phyloP scores from a whole-genome alignment of 2,797 vertebrate genomes.

The Amphiprion clarkii region DNA sequence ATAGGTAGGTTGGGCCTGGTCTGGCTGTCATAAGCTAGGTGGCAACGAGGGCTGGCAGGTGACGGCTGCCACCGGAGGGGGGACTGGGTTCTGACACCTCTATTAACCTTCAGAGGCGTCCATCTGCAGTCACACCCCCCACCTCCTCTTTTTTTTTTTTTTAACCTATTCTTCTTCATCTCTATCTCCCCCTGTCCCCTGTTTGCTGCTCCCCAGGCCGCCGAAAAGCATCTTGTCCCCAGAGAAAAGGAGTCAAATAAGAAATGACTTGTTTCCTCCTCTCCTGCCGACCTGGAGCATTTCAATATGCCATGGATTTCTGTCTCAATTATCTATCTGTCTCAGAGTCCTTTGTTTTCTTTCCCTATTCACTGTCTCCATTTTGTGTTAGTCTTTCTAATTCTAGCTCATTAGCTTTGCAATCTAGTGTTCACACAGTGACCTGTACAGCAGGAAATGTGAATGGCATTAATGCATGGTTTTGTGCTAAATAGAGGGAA shows the following conservation, averaged over 20 bases:
- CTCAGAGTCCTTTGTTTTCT: conserved; percentile 31
- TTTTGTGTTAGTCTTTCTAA: conserved; percentile 2
- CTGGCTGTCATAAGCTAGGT: conserved; percentile 70
- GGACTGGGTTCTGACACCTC: conserved; percentile 74
- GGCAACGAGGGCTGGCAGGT: conserved; percentile 52
- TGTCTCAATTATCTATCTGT: conserved; percentile 44
- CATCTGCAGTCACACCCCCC: conserved; percentile 36
- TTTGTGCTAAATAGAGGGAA: conserved; percentile 48
- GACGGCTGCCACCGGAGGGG: conserved; percentile 67
- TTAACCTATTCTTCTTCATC: conserved; percentile 36
- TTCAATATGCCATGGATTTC: conserved; percentile 54
- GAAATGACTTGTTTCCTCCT: conserved; percentile 49
- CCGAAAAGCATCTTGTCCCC: conserved; percentile 39
- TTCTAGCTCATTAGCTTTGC: conserved; percentile 22
- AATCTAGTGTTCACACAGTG: conserved; percentile 23
- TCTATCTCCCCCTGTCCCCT: conserved; percentile 41
- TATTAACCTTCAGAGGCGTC: conserved; percentile 81
- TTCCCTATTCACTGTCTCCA: neutral
- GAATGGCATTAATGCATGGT: conserved; percentile 40
- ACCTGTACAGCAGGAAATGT: conserved; percentile 34
- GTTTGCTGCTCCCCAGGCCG: conserved; percentile 33
- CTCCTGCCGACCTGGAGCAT: conserved; percentile 42
- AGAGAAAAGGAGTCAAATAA: conserved; percentile 62
- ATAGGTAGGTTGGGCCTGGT: conserved; percentile 42
- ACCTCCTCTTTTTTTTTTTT: conserved; percentile 23